Evolutionary conservation across 2,113 vertebrate species (phyloP).

Genomic region (Hydropotes inermis): DNA sequence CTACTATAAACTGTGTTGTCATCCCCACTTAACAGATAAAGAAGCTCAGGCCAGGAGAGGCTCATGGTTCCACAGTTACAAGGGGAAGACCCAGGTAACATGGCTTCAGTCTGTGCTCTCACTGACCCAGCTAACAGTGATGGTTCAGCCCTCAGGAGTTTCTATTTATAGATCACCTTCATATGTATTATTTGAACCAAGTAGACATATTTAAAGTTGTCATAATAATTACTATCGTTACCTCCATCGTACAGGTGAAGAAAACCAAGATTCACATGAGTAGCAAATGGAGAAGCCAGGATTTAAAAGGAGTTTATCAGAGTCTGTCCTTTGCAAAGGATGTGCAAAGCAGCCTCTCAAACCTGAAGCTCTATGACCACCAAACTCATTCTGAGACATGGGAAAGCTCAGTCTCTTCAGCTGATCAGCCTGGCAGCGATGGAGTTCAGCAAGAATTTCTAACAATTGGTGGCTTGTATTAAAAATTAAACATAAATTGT

Average conservation of each 20-base stretch:
- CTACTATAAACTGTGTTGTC: neutral
- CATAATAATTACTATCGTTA: neutral
- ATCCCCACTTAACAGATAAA: neutral
- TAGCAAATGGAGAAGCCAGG: neutral
- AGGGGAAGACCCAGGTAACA: neutral
- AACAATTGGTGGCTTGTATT: neutral
- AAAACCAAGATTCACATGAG: neutral
- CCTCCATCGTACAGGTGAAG: neutral
- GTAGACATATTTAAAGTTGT: neutral
- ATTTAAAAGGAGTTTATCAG: neutral
- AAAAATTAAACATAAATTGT: neutral
- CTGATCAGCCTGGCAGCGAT: neutral
- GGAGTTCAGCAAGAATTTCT: neutral
- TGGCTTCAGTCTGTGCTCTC: neutral
- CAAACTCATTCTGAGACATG: neutral
- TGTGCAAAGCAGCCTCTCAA: neutral
- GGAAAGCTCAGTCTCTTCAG: neutral
- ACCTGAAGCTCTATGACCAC: neutral
- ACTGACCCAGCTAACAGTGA: neutral
- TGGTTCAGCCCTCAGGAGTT: neutral
- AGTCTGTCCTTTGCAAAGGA: neutral
- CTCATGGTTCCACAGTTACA: neutral
- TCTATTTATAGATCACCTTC: neutral
- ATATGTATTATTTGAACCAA: neutral
- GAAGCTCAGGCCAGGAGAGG: neutral